Evolutionary conservation across 2,888 invertebrate species (phyloP), one percentile per base, ranked within the genome.

Genomic region (Synergus japonicus): DNA sequence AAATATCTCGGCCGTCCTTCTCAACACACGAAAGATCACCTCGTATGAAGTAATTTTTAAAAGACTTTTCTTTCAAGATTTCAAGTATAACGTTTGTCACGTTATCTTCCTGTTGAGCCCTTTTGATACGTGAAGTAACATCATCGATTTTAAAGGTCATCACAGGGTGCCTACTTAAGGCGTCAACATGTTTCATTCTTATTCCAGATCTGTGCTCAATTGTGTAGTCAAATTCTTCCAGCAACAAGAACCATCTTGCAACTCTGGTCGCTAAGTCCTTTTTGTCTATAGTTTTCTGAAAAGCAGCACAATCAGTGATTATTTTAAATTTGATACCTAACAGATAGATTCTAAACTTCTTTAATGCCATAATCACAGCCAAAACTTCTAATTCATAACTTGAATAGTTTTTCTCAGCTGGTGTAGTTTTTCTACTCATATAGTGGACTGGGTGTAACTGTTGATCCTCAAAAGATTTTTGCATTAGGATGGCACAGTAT

Each of bases 381-480:
- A 88, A 22, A 0, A 85, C 83, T 65, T 86, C 86, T 0, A 87
- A 73, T 67, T 88, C 87, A 46, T 86, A 87, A 64, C 86, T 87
- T 13, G 83, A 49, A 46, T 85, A 88, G 29, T 85, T 84, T 60
- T 82, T 80, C 58, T 87, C 85, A 4, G 83, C 84, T 4, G 76
- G 44, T 2, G 84, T 81, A 12, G 83, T 82, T 66, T 84, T 85
- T 0, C 60, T 73, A 29, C 85, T 85, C 76, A 84, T 78, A 18
- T 80, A 83, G 29, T 81, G 69, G 0, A 82, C 81, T 12, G 80
- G 83, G 54, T 85, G 82, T 0, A 83, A n/a, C 5, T 78, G 15
- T 0, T 54, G 41, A 44, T 86, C 85, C 0, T 78, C 81, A 8
- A 78, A 78, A 3, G 44, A 64, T n/a, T 18, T 69, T 18, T 84